Evolutionary conservation across 2,888 invertebrate species (phyloP).

Genomic region (Chorisops tibialis): DNA sequence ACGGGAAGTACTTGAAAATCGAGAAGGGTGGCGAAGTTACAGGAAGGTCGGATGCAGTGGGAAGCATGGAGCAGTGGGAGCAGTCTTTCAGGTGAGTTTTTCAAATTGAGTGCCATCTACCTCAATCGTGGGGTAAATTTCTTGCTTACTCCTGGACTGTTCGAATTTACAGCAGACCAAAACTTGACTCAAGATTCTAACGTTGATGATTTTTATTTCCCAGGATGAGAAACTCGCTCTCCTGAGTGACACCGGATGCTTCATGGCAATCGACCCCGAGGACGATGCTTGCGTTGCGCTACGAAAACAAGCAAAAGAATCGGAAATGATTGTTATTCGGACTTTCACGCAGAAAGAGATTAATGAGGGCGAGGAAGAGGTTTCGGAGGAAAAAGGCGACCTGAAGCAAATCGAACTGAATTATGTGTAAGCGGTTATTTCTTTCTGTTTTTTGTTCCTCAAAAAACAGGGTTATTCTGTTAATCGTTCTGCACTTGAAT

Average conservation of each 20-base stretch:
- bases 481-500: no score
- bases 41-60: conserved; percentile 92
- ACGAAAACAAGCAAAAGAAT: conserved; percentile 66
- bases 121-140: no score
- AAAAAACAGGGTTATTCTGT: no score
- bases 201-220: conserved; percentile 24
- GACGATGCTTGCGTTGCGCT: conserved; percentile 81
- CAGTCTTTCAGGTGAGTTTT: conserved; percentile 65
- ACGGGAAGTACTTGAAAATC: conserved; percentile 91
- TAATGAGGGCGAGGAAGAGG: conserved; percentile 60
- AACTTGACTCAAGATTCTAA: no score
- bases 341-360: conserved; percentile 58
- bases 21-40: conserved; percentile 80
- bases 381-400: conserved; percentile 84
- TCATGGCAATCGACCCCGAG: conserved; percentile 77
- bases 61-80: conserved; percentile 90
- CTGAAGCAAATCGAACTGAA: conserved; percentile 87
- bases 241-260: conserved; percentile 76
- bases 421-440: conserved; percentile 85
- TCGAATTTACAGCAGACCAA: no score
- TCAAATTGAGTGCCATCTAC: no score
- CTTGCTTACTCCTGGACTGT: no score
- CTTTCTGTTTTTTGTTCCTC: no score
- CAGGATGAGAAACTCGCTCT: conserved; percentile 79
- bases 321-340: conserved; percentile 72